phyloP scores from a whole-genome alignment of 2,113 vertebrate species.

The Aegotheles bennettii region DNA sequence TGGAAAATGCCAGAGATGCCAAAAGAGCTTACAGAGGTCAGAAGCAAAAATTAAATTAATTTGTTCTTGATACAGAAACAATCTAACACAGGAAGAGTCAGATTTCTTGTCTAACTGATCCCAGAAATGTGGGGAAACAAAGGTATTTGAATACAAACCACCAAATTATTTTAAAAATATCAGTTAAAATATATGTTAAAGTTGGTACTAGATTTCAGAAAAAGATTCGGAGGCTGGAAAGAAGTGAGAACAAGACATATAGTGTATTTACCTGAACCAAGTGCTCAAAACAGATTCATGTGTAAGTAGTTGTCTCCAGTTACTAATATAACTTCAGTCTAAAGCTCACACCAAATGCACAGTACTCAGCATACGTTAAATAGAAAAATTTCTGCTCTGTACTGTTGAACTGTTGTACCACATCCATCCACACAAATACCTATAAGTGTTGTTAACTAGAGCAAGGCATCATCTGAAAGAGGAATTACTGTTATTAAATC shows the following conservation, averaged over 20 bases:
- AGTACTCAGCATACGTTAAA: neutral
- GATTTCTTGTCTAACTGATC: neutral
- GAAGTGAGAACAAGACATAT: neutral
- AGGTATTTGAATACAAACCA: neutral
- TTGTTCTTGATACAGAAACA: neutral
- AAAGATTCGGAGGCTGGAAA: neutral
- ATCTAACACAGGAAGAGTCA: neutral
- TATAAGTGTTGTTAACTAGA: neutral
- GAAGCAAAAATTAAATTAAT: neutral
- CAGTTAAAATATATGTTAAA: neutral
- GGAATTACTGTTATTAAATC: neutral
- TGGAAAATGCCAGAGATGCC: slow-evolving; percentile 13
- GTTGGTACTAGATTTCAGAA: neutral
- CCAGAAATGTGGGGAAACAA: neutral
- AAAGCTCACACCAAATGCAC: neutral
- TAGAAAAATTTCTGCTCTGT: neutral
- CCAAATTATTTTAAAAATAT: neutral
- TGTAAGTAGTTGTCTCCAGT: neutral
- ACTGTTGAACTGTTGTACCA: neutral
- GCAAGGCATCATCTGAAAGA: neutral
- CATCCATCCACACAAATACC: neutral
- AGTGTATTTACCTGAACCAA: rapidly evolving
- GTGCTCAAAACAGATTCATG: rapidly evolving
- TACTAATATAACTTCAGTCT: neutral
- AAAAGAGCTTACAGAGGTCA: neutral